Percentiles rank a stretch among this genome's conserved stretches.
Evolutionary conservation across 2,797 vertebrate species (phyloP).

Genomic region (Peromyscus attwateri): DNA sequence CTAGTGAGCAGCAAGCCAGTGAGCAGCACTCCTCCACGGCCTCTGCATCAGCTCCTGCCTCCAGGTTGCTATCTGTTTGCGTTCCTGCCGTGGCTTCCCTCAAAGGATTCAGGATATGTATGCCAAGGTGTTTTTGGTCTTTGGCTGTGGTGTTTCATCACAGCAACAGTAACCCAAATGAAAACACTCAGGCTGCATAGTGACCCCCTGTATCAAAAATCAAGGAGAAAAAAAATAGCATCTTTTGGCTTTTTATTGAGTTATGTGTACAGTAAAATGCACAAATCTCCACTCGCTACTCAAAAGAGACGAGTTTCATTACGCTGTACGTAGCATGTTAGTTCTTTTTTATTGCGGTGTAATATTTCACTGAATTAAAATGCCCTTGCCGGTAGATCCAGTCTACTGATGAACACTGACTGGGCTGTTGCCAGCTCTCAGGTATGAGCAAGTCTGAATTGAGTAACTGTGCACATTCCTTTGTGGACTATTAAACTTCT

Average conservation of each 20-base stretch:
- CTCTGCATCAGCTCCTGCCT: not conserved
- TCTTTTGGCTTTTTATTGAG: constrained; percentile 14
- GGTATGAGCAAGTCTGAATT: not conserved
- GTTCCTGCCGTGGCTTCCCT: not conserved
- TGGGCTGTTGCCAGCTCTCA: not conserved
- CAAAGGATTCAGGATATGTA: not conserved
- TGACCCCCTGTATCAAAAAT: not conserved
- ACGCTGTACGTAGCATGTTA: not conserved
- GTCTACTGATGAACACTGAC: not conserved
- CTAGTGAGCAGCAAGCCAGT: not conserved
- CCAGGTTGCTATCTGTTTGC: not conserved
- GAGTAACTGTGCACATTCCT: not conserved
- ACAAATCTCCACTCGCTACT: not conserved
- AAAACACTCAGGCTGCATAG: not conserved
- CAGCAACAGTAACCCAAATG: not conserved
- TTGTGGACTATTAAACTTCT: not conserved
- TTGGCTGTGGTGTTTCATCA: not conserved
- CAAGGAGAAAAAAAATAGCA: too few species aligned
- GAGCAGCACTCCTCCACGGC: not conserved
- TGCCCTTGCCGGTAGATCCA: not conserved
- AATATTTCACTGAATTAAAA: not conserved
- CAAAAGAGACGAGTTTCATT: not conserved
- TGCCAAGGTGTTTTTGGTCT: not conserved
- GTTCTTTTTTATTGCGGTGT: not conserved
- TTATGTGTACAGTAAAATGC: not conserved